These are phyloP conservation scores for Ctenoplectra terminalis DNA, from an alignment of 1,140 invertebrate species.

Conservation along the genomic window DNA sequence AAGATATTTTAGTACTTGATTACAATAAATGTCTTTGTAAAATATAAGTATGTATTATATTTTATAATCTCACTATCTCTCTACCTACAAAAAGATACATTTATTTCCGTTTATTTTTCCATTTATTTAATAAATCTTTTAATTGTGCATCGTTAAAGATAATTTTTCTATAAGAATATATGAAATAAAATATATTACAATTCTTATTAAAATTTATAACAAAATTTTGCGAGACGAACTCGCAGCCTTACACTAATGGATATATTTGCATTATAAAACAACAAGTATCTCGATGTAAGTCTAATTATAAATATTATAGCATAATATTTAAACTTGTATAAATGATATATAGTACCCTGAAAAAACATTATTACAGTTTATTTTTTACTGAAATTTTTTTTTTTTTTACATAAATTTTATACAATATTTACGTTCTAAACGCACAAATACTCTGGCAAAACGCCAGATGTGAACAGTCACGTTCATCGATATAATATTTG, in stretches of 20 bases:
- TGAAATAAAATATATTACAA: conserved; percentile 20
- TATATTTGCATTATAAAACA: conserved; percentile 8
- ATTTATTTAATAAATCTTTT: conserved; percentile 17
- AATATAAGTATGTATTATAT: neutral
- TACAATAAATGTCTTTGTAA: conserved; percentile 21
- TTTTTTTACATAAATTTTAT: conserved; percentile 53
- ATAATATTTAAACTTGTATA: conserved; percentile 41
- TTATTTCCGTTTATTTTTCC: neutral
- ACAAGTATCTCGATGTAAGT: neutral
- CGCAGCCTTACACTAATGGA: neutral
- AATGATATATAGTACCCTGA: conserved; percentile 34
- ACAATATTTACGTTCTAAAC: conserved; percentile 38
- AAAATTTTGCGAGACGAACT: conserved; percentile 3
- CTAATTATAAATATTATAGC: conserved; percentile 42
- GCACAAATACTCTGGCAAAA: conserved; percentile 10
- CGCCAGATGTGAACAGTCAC: conserved; percentile 2
- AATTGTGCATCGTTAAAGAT: neutral
- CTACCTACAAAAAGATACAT: neutral
- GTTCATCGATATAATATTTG: conserved; percentile 41
- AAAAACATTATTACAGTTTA: conserved; percentile 51
- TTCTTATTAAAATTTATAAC: conserved; percentile 9
- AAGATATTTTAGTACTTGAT: conserved; percentile 66
- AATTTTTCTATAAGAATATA: conserved; percentile 25
- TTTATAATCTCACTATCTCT: neutral
- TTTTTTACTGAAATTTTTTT: conserved; percentile 38